These are phyloP conservation scores for Digitonthophagus gazella DNA, from an alignment of 2,888 invertebrate genomes.

Conservation along the genomic window DNA sequence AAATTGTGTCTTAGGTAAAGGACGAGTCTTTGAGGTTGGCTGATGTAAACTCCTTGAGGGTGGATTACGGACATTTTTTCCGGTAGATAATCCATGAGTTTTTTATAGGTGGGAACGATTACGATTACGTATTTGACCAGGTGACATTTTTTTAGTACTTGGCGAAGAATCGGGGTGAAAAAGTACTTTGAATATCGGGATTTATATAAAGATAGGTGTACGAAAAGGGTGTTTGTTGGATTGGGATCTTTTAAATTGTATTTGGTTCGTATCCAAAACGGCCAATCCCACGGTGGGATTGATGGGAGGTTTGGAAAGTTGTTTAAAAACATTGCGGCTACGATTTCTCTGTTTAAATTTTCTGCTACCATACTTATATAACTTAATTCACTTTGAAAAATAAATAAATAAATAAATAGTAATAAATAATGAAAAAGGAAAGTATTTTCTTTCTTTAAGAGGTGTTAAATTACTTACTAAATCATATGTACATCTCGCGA, in stretches of 20 bases:
- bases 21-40: constrained; percentile 43
- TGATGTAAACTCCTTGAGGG: constrained; percentile 34
- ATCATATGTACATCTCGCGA: constrained; percentile 37
- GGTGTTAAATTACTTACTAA: constrained; percentile 43
- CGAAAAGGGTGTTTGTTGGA: constrained; percentile 59
- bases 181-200: constrained; percentile 48
- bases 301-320: constrained; percentile 58
- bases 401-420: not conserved
- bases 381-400: constrained; percentile 42
- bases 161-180: constrained; percentile 46
- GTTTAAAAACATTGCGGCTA: constrained; percentile 47
- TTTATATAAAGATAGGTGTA: constrained; percentile 61
- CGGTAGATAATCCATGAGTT: constrained; percentile 41
- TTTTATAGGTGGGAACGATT: constrained; percentile 52
- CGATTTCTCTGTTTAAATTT: constrained; percentile 37
- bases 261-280: constrained; percentile 56
- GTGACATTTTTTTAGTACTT: constrained; percentile 56
- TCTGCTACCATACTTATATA: constrained; percentile 49
- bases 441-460: not conserved
- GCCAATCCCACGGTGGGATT: constrained; percentile 58
- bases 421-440: not conserved
- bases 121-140: constrained; percentile 55
- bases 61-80: constrained; percentile 40
- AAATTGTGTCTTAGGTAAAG: constrained; percentile 42
- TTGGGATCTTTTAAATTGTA: constrained; percentile 54